Conservation (phyloP, 2,888 invertebrate species). For the Agrochola circellaris region DNA sequence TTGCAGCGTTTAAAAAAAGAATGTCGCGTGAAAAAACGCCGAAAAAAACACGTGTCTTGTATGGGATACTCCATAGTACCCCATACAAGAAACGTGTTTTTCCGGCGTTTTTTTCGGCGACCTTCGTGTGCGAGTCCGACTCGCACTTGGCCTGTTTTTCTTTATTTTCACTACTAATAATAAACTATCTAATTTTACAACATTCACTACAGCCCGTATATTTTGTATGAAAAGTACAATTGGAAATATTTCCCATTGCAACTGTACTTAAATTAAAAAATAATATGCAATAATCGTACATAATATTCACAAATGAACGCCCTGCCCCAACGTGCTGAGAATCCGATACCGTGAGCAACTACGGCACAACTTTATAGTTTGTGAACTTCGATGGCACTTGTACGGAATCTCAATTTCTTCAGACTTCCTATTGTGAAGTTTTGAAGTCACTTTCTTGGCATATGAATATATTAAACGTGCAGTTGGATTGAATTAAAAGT, state of each 20-base stretch:
- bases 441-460: slow-evolving; percentile 36
- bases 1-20: too few species aligned
- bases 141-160: neutral
- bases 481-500: slow-evolving; percentile 16
- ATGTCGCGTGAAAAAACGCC: too few species aligned
- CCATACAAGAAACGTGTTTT: too few species aligned
- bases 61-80: too few species aligned
- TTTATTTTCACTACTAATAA: neutral
- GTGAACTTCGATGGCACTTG: slow-evolving; percentile 58
- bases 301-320: slow-evolving; percentile 57
- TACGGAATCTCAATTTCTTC: slow-evolving; percentile 56
- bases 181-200: neutral
- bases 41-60: too few species aligned
- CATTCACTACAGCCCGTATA: neutral
- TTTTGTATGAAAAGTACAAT: slow-evolving; percentile 20
- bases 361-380: slow-evolving; percentile 60
- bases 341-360: slow-evolving; percentile 45
- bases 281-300: slow-evolving; percentile 39
- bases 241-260: slow-evolving; percentile 18
- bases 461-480: slow-evolving; percentile 28
- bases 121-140: too few species aligned
- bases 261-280: slow-evolving; percentile 23
- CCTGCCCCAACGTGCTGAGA: slow-evolving; percentile 51
- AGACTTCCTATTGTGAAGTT: slow-evolving; percentile 36
- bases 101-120: too few species aligned